phyloP scores from a whole-genome alignment of 2,888 invertebrate genomes.

The Lasioglossum zephyrum region DNA sequence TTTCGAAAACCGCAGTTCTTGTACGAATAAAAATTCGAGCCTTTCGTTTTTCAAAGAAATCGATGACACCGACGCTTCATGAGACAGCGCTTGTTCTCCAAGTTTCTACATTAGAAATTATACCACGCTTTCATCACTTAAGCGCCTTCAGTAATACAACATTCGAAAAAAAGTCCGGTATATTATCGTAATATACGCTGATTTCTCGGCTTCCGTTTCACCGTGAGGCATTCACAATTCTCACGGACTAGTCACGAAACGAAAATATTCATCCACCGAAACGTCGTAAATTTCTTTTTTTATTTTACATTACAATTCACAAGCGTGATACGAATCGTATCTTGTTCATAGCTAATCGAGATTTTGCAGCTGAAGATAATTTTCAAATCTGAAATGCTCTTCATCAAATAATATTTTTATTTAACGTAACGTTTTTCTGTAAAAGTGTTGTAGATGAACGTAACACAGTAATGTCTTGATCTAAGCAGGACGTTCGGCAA shows the following conservation, averaged over 20 bases:
- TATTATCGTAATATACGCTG: conserved; percentile 5
- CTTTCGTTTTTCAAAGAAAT: not conserved
- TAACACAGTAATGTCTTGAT: not conserved
- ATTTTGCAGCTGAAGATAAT: not conserved
- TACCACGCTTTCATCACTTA: conserved; percentile 39
- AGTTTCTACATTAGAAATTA: conserved; percentile 26
- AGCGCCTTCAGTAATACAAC: not conserved
- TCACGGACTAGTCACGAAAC: not conserved
- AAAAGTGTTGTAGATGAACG: not conserved
- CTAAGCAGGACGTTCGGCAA: no score
- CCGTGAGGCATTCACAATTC: not conserved
- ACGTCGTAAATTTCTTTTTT: not conserved
- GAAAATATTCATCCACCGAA: conserved; percentile 1
- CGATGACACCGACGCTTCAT: not conserved
- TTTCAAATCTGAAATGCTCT: not conserved
- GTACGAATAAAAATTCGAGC: not conserved
- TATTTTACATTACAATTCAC: not conserved
- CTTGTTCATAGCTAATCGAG: not conserved
- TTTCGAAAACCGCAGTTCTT: no score
- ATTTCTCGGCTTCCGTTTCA: conserved; percentile 5
- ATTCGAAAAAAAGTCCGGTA: not conserved
- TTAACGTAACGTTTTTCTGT: no score
- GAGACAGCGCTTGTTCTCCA: not conserved
- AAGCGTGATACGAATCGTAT: not conserved
- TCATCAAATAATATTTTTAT: not conserved